Evolutionary conservation across 2,797 vertebrate genomes (phyloP).

Genomic region (Bradypodion ventrale): DNA sequence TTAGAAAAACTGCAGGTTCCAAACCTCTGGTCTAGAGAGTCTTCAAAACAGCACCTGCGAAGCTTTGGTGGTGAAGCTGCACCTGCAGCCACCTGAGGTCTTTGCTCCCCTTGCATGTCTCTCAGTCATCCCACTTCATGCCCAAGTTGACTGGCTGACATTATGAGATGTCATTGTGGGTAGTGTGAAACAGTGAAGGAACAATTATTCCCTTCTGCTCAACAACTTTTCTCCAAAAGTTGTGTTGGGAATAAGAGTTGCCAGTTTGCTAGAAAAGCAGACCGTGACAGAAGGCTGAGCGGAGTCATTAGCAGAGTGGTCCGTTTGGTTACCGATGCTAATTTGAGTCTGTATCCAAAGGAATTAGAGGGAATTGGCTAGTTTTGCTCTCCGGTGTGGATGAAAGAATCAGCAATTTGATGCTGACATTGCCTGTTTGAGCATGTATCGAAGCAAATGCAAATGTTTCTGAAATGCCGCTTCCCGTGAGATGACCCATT

Average conservation of each 20-base stretch:
- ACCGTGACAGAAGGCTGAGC: neutral
- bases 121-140: no score
- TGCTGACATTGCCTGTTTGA: neutral
- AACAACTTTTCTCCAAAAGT: neutral
- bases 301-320: neutral
- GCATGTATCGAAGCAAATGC: slow-evolving; percentile 1
- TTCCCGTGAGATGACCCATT: neutral
- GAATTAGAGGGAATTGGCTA: neutral
- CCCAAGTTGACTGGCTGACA: no score
- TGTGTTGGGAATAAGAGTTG: neutral
- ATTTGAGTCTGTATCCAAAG: neutral
- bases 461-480: neutral
- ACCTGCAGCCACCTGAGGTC: no score
- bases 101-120: no score
- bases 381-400: neutral
- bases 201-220: no score
- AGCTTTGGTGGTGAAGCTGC: no score
- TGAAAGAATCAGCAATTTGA: neutral
- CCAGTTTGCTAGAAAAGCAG: neutral
- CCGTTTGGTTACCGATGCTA: neutral
- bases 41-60: no score
- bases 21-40: no score
- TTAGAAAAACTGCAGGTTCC: no score
- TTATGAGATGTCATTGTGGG: no score
- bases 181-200: no score